Evolutionary conservation across 2,888 invertebrate species (phyloP).

Genomic region (Petrolisthes manimaculis): DNA sequence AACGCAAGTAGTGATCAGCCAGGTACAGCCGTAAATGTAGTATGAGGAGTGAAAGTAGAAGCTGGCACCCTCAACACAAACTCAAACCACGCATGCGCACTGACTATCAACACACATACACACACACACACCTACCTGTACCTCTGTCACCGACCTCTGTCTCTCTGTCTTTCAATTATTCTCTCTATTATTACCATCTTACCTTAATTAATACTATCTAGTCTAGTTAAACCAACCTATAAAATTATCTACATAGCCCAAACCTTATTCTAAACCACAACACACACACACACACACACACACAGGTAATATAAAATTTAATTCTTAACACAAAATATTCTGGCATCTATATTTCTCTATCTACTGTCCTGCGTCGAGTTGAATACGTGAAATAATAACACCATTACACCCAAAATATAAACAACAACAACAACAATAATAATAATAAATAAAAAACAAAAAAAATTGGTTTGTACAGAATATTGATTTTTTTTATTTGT

Average conservation of each 20-base stretch:
- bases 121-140: too few species aligned
- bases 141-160: conserved; percentile 14
- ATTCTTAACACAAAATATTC: too few species aligned
- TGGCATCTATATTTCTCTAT: too few species aligned
- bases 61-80: conserved; percentile 9
- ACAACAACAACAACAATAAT: too few species aligned
- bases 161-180: not conserved
- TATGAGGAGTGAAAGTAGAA: conserved; percentile 45
- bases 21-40: conserved; percentile 40
- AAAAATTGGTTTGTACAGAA: not conserved
- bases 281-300: too few species aligned
- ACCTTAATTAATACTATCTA: not conserved
- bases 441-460: not conserved
- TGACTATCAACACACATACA: too few species aligned
- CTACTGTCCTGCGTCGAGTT: too few species aligned
- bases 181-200: not conserved
- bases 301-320: too few species aligned
- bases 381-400: too few species aligned
- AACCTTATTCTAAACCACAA: too few species aligned
- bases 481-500: not conserved
- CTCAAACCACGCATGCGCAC: conserved; percentile 50
- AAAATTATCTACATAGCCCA: not conserved
- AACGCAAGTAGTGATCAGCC: conserved; percentile 54
- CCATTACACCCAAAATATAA: not conserved
- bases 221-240: not conserved